Evolutionary conservation across 2,113 vertebrate genomes (phyloP), one percentile per base, ranked within the genome.

Genomic region (Fukomys damarensis): DNA sequence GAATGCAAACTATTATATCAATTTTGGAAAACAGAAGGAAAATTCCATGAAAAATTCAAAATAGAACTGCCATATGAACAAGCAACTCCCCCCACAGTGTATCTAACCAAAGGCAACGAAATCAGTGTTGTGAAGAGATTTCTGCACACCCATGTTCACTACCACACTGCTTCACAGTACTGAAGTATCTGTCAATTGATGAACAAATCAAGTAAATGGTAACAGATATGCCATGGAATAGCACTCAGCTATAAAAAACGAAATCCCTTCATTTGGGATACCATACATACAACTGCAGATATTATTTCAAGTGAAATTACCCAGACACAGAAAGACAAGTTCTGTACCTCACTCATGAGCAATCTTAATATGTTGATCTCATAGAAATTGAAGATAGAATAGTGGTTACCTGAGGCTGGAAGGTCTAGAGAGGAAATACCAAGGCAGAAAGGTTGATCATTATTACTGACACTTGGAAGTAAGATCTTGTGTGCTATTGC

Each of bases 391-490:
- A 65, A n/a, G 41, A 7, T 54, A 80, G 52, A 56, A 56, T n/a
- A 3, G 10, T 52, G 30, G 10, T 41, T 82, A 9, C 20, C 9
- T 26, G 2, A 28, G 35, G 4, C 22, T 82, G n/a, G 1, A 41
- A 26, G 3, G 13, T 17, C 28, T 14, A 30, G 1, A 83, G 58
- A 24, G 11, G 8, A 16, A 20, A 26, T 7, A 22, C 3, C 32
- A 2, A 12, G 24, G 35, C 5, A 12, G 79, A 54, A 65, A 54
- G 16, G 17, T 22, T 32, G 6, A 16, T 38, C 35, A 65, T 38
- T 4, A 49, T 2, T 1, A 1, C 9, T 14, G 38, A 80, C 7
- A 43, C 10, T 38, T 88, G 24, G 2, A 16, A 30, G 1, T 14
- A 19, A 54, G 35, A 52, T 38, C 24, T 10, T 14, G 14, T 30